phyloP scores from a whole-genome alignment of 2,888 invertebrate genomes.

The Cabera pusaria region DNA sequence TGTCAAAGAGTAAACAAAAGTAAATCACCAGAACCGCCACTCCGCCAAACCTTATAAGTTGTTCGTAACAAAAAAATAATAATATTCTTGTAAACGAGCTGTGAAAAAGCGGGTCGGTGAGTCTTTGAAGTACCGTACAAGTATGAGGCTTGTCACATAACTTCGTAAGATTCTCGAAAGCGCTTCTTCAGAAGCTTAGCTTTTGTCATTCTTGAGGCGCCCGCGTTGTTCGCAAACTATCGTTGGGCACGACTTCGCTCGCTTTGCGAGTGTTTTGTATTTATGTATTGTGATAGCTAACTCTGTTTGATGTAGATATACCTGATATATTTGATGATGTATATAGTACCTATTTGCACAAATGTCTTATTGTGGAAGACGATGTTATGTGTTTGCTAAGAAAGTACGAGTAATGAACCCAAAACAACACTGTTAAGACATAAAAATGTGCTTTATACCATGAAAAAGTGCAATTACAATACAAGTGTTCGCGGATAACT shows the following conservation, averaged over 20 bases:
- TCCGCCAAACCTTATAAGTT: conserved; percentile 17
- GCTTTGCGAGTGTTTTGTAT: conserved; percentile 19
- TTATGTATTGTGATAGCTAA: conserved; percentile 17
- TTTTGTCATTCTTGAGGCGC: conserved; percentile 44
- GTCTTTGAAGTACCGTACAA: conserved; percentile 45
- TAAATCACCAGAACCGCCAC: conserved; percentile 26
- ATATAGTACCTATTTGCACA: too few relatives aligned
- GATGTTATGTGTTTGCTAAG: too few relatives aligned
- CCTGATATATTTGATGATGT: too few relatives aligned
- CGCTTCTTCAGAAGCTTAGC: conserved; percentile 45
- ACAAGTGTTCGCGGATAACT: too few relatives aligned
- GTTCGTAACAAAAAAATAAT: conserved; percentile 20
- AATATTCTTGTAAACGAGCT: conserved; percentile 36
- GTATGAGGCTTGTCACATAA: conserved; percentile 47
- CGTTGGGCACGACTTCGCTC: conserved; percentile 23
- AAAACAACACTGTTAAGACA: too few relatives aligned
- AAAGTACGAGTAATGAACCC: too few relatives aligned
- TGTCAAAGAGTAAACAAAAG: conserved; percentile 29
- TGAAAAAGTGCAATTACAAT: too few relatives aligned
- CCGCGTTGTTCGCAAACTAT: conserved; percentile 47
- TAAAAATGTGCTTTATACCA: too few relatives aligned
- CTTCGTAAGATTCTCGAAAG: conserved; percentile 51
- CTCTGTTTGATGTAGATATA: too few relatives aligned
- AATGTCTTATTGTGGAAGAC: too few relatives aligned
- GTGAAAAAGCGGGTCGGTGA: conserved; percentile 44